Evolutionary conservation across 2,113 vertebrate species (phyloP).

Genomic region (Pelecanoides urinatrix): DNA sequence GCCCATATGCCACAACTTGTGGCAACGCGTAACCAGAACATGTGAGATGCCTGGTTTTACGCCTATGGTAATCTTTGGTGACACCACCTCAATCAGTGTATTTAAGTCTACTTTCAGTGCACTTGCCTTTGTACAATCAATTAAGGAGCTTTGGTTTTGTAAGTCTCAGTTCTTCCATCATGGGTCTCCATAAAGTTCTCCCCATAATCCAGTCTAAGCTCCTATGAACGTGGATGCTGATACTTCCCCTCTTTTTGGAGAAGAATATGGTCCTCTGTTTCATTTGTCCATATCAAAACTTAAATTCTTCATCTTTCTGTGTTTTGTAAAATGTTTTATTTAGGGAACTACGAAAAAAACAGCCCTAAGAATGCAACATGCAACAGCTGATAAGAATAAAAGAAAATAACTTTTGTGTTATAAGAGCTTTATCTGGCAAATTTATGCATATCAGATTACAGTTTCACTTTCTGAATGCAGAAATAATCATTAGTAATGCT

Average conservation of each 20-base stretch:
- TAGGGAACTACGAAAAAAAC: neutral
- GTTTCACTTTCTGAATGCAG: neutral
- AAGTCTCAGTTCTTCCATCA: neutral
- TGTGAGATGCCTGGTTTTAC: neutral
- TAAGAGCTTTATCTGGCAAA: neutral
- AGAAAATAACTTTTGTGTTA: neutral
- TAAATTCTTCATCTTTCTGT: neutral
- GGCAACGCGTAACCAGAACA: neutral
- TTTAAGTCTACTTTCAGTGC: neutral
- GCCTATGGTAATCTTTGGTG: neutral
- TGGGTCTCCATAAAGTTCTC: neutral
- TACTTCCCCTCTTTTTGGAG: neutral
- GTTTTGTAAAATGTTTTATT: neutral
- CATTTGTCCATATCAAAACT: neutral
- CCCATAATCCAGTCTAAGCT: neutral
- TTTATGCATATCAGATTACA: neutral
- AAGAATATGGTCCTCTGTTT: neutral
- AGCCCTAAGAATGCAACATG: neutral
- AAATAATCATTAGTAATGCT: neutral
- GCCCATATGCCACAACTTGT: accelerated
- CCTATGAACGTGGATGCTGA: neutral
- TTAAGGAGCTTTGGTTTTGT: neutral
- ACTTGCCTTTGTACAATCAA: neutral
- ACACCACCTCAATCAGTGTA: neutral
- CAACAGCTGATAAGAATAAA: neutral